Conservation (phyloP, 1,140 invertebrate genomes). For the Aporrectodea caliginosa region DNA sequence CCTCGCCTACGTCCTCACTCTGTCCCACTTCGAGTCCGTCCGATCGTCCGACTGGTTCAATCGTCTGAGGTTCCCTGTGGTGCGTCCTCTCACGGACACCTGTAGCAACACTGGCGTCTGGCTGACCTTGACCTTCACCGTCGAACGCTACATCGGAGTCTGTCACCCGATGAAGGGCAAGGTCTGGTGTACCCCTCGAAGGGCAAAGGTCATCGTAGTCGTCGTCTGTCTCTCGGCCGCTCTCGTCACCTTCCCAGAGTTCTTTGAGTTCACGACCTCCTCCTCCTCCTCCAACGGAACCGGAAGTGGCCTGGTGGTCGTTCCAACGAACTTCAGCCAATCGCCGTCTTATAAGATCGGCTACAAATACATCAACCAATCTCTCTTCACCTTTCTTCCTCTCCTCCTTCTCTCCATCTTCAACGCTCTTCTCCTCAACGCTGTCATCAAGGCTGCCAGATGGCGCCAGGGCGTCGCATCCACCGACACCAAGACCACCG, state of each 20-base stretch:
- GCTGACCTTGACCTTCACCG: constrained; percentile 73
- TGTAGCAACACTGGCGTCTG: constrained; percentile 68
- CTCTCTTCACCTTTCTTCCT: constrained; percentile 66
- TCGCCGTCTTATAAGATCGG: constrained; percentile 62
- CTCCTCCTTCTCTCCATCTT: constrained; percentile 66
- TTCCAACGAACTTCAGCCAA: constrained; percentile 41
- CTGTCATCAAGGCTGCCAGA: constrained; percentile 22
- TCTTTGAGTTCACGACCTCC: constrained; percentile 58
- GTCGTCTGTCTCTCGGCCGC: constrained; percentile 63
- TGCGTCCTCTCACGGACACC: constrained; percentile 63
- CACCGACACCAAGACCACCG: neutral
- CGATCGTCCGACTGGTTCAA: neutral
- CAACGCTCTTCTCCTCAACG: constrained; percentile 53
- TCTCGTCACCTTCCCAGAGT: constrained; percentile 63
- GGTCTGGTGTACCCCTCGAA: constrained; percentile 54
- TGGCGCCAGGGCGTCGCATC: constrained; percentile 16
- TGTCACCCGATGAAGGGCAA: constrained; percentile 72
- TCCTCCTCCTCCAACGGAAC: neutral
- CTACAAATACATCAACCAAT: constrained; percentile 61
- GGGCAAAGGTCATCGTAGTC: constrained; percentile 59
- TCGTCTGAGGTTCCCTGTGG: constrained; percentile 49
- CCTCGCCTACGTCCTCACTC: constrained; percentile 63
- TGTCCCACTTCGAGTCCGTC: constrained; percentile 60
- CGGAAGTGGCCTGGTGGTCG: neutral
- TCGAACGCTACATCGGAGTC: constrained; percentile 74